Evolutionary conservation across 1,140 invertebrate species (phyloP).

Genomic region (Ceratosolen solmsi): DNA sequence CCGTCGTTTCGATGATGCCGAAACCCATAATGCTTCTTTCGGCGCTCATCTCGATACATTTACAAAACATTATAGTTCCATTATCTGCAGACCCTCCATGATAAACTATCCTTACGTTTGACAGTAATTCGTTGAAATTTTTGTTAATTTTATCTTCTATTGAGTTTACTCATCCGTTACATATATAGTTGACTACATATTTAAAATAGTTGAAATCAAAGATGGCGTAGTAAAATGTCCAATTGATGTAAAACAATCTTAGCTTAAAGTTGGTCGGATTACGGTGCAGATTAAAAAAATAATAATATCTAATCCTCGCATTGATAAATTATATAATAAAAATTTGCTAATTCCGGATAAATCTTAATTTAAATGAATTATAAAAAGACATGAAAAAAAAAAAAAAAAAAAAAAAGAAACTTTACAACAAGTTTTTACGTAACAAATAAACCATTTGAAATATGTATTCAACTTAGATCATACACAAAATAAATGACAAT

Average conservation of each 20-base stretch:
- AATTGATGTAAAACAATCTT: too few species aligned
- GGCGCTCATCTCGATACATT: constrained; percentile 2
- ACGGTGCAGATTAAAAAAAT: too few species aligned
- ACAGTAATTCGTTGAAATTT: neutral
- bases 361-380: too few species aligned
- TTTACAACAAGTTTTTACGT: constrained; percentile 31
- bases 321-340: too few species aligned
- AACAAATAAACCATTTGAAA: constrained; percentile 14
- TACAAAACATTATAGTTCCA: constrained; percentile 12
- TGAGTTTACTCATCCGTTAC: neutral
- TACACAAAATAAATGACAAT: neutral
- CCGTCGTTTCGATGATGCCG: neutral
- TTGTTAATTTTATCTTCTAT: too few species aligned
- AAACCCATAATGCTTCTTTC: neutral
- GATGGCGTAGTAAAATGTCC: too few species aligned
- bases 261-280: too few species aligned
- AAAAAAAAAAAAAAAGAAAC: constrained; percentile 26
- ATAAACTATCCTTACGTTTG: neutral
- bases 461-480: constrained; percentile 8
- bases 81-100: neutral
- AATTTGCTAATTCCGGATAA: too few species aligned
- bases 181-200: constrained; percentile 13
- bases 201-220: neutral
- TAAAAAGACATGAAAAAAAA: too few species aligned
- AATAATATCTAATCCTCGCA: too few species aligned